Evolutionary conservation across 2,888 invertebrate genomes (phyloP), one percentile per base, ranked within the genome.

Genomic region (Orthosia gracilis): DNA sequence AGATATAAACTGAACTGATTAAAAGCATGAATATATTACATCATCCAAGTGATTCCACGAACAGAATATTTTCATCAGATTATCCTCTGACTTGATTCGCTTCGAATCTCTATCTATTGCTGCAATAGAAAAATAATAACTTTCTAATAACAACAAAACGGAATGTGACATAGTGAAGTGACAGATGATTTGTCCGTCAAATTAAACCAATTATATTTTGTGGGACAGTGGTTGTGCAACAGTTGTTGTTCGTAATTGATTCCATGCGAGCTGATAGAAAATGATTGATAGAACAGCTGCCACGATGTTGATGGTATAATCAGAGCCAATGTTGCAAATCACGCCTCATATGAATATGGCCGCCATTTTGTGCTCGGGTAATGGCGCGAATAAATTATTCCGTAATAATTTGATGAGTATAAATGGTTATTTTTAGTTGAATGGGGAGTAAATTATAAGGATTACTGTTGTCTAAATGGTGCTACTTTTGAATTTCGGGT

Each of bases 181-280:
- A 82, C 76, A 75, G 52, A 71, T 74, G 50, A 73, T 73, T 77
- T 65, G 73, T 74, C 58, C 65, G 73, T 76, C 64, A 70, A 61
- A 83, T 89, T 78, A 82, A 75, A 82, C 65, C 86, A 89, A 88
- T 88, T 87, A 83, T 84, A 86, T 82, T 88, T 83, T 81, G 70
- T 85, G 59, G 83, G 82, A 52, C 76, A 72, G 70, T 64, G 78
- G 76, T 86, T 84, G 73, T 69, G 82, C 78, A 81, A 88, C 81
- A 84, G 76, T 82, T 85, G 87, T 77, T 82, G 70, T 49, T 21
- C 69, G 74, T 82, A 88, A 88, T 87, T 88, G 85, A 81, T 84
- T 86, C 80, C 73, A 85, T 82, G 78, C 82, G 71, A 80, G 78
- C 78, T 87, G 84, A 88, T 83, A 81, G 83, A 79, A 73, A 72